Conservation (phyloP, 2,113 vertebrate species). For the Periophthalmus modestus region DNA sequence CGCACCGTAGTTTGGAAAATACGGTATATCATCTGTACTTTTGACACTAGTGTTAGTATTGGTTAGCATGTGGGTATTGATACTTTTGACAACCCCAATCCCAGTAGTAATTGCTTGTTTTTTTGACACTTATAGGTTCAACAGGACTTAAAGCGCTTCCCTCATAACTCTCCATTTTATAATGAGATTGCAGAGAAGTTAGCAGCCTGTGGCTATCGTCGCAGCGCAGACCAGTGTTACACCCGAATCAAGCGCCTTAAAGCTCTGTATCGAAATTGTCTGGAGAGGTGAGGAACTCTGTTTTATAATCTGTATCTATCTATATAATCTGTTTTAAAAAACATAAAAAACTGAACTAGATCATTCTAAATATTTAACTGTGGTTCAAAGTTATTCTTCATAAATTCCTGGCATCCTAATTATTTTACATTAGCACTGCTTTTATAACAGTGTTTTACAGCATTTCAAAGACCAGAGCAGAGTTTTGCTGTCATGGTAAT, state of each 20-base stretch:
- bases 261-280: conserved; percentile 69
- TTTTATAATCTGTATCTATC: neutral
- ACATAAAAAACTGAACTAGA: no score
- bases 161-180: conserved; percentile 73
- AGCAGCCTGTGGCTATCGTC: conserved; percentile 53
- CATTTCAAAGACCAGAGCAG: no score
- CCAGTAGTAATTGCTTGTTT: neutral
- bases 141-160: conserved; percentile 61
- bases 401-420: neutral
- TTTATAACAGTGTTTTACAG: no score
- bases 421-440: no score
- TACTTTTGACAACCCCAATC: no score
- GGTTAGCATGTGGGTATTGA: no score
- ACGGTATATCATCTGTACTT: no score
- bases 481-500: no score
- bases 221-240: conserved; percentile 74
- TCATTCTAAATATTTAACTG: no score
- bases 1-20: no score
- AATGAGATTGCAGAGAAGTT: conserved; percentile 70
- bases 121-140: conserved; percentile 48
- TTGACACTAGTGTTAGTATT: no score
- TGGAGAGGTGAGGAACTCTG: conserved; percentile 41
- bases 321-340: neutral
- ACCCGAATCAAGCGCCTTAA: conserved; percentile 76
- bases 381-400: no score